A percentile compares a stretch with the other conserved stretches of the same genome.
Evolutionary conservation across 2,113 vertebrate genomes (phyloP).

Genomic region (Trochalopteron elliotii): DNA sequence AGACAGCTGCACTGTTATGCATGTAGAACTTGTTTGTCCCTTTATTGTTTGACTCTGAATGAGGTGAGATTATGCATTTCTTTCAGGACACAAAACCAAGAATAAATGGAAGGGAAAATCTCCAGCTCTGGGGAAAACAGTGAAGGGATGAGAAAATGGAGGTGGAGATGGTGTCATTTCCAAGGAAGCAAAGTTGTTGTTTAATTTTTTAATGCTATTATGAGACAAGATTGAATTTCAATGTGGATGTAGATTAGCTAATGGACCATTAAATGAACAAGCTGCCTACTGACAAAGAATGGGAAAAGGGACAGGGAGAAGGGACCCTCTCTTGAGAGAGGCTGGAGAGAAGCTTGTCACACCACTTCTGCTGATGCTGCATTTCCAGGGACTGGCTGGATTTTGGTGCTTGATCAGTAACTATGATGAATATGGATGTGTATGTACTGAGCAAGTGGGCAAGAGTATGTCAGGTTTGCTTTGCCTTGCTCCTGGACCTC

Average conservation of each 20-base stretch:
- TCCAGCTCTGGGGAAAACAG: background rate
- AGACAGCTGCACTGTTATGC: background rate
- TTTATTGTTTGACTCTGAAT: constrained; percentile 55
- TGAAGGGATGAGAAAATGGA: constrained; percentile 6
- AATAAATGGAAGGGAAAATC: constrained; percentile 24
- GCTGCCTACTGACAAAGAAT: background rate
- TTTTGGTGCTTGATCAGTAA: background rate
- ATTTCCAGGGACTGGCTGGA: background rate
- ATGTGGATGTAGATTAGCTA: constrained; percentile 42
- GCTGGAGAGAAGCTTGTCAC: background rate
- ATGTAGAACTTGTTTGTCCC: constrained; percentile 39
- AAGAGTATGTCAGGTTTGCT: background rate
- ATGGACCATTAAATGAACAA: constrained; percentile 46
- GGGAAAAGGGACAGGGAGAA: background rate
- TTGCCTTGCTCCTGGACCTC: background rate
- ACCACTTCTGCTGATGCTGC: background rate
- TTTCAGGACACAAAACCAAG: constrained; percentile 26
- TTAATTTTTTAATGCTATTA: constrained; percentile 37
- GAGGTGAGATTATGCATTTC: constrained; percentile 29
- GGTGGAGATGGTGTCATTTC: constrained; percentile 33
- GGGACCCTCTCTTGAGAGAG: background rate
- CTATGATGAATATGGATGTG: background rate
- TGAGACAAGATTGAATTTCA: constrained; percentile 38
- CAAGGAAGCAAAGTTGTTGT: constrained; percentile 34
- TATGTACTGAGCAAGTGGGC: background rate